phyloP scores from a whole-genome alignment of 2,113 vertebrate genomes.

The Aleadryas rufinucha region DNA sequence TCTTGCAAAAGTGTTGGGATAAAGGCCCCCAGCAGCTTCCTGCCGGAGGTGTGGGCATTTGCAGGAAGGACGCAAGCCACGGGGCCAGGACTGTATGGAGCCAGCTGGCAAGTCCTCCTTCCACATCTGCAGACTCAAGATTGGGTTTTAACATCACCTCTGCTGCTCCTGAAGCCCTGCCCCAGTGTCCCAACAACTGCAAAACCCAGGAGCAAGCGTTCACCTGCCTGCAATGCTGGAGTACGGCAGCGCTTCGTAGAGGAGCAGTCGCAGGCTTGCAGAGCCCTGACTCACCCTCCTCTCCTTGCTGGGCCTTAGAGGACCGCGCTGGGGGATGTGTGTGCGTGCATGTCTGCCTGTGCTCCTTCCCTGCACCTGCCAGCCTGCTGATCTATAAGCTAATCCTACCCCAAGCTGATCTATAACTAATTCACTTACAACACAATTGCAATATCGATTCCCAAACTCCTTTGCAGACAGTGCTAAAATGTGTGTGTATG shows the following conservation, averaged over 20 bases:
- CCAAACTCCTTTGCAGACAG: slow-evolving; percentile 67
- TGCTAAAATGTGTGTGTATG: slow-evolving; percentile 17
- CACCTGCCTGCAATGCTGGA: accelerated
- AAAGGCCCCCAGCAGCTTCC: not conserved
- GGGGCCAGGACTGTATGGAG: accelerated
- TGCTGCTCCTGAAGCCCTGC: not conserved
- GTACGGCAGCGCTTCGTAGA: accelerated
- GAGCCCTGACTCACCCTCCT: not conserved
- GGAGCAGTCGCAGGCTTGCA: not conserved
- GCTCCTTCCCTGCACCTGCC: slow-evolving; percentile 44
- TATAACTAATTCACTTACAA: slow-evolving; percentile 74
- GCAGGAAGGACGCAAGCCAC: not conserved
- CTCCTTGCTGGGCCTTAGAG: not conserved
- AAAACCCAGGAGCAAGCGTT: not conserved
- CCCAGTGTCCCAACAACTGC: not conserved
- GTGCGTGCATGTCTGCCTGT: not conserved
- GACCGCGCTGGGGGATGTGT: not conserved
- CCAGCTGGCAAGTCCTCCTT: accelerated
- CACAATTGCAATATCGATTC: slow-evolving; percentile 72
- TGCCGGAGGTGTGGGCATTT: not conserved
- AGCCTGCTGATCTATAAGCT: slow-evolving; percentile 67
- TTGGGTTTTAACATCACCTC: not conserved
- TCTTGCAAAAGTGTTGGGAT: not conserved
- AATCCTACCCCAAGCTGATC: slow-evolving; percentile 69
- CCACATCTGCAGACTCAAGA: not conserved